Conservation (phyloP, 2,113 vertebrate species). For the Dicentrarchus labrax region DNA sequence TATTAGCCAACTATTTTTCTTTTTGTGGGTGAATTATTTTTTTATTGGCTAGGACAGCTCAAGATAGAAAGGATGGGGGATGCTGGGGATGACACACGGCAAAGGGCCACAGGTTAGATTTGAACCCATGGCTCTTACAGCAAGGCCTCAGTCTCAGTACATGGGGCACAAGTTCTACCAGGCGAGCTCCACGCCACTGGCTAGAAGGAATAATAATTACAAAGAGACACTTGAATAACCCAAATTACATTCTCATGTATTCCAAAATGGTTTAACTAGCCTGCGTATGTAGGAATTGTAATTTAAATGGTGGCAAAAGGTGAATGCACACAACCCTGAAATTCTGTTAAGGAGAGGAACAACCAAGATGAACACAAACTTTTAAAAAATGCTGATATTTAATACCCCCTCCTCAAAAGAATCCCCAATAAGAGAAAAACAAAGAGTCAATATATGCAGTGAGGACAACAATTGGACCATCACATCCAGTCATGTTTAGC, state of each 20-base stretch:
- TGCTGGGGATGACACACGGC: too few species aligned
- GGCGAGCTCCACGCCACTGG: background rate
- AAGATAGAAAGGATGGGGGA: too few species aligned
- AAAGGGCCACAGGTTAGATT: too few species aligned
- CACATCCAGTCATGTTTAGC: background rate
- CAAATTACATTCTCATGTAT: background rate
- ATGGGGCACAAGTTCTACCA: too few species aligned
- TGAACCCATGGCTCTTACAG: too few species aligned
- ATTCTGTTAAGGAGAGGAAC: background rate
- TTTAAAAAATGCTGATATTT: background rate
- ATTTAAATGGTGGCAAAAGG: background rate
- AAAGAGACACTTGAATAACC: background rate
- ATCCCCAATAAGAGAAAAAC: background rate
- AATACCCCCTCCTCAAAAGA: too few species aligned
- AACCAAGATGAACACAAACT: background rate
- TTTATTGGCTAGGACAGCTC: too few species aligned
- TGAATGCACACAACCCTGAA: background rate
- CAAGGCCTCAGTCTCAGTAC: too few species aligned
- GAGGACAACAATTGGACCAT: background rate
- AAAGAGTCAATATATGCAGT: background rate
- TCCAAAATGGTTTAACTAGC: background rate
- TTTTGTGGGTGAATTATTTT: constrained; percentile 7
- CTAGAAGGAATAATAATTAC: background rate
- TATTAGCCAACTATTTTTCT: constrained; percentile 3
- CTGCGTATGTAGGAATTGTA: background rate